phyloP scores from a whole-genome alignment of 2,888 invertebrate genomes.

The Melanchra persicariae region DNA sequence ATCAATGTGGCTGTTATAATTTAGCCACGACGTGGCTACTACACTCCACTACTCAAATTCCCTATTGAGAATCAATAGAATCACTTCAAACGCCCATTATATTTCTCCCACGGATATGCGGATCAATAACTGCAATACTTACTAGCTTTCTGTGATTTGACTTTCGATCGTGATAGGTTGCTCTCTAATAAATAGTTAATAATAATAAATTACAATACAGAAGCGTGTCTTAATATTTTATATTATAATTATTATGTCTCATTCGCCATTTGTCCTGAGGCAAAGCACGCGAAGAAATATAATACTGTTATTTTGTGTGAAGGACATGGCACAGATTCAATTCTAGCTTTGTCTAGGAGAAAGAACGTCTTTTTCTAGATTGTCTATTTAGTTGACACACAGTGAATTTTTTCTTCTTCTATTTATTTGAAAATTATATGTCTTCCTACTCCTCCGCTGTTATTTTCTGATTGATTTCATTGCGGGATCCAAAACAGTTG shows the following conservation, averaged over 20 bases:
- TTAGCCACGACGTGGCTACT: no score
- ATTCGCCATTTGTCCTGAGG: conserved; percentile 44
- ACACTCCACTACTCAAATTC: no score
- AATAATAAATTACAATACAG: conserved; percentile 46
- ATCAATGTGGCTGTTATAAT: no score
- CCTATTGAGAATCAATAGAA: no score
- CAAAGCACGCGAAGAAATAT: conserved; percentile 33
- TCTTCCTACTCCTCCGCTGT: no score
- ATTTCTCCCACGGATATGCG: not conserved
- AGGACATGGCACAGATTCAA: not conserved
- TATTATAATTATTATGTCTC: conserved; percentile 48
- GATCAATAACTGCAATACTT: not conserved
- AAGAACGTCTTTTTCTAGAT: not conserved
- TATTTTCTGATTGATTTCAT: no score
- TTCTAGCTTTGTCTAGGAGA: not conserved
- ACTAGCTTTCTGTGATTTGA: conserved; percentile 6
- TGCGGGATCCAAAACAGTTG: no score
- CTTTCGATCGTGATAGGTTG: conserved; percentile 29
- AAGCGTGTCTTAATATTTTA: conserved; percentile 50
- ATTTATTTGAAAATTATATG: no score
- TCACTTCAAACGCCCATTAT: not conserved
- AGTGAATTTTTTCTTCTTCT: no score
- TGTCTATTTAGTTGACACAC: not conserved
- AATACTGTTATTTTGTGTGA: conserved; percentile 19
- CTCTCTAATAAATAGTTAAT: conserved; percentile 22